Percentiles rank a stretch among this genome's conserved stretches.
These are phyloP conservation scores for Orthonevra nobilis DNA, from an alignment of 2,888 invertebrate species.

Conservation along the genomic window DNA sequence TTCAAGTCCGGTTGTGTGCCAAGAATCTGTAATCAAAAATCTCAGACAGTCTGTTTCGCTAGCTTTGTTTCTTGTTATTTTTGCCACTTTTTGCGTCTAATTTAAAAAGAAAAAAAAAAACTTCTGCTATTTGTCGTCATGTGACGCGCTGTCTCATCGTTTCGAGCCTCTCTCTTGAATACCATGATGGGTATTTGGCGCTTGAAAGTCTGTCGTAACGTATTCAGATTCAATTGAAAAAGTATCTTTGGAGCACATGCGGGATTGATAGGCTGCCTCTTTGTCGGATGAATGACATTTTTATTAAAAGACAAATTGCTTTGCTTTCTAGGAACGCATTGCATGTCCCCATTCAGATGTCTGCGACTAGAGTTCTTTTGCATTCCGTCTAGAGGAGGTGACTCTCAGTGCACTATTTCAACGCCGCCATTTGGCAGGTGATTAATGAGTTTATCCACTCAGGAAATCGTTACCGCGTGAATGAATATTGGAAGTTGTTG, in stretches of 20 bases:
- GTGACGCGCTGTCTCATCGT: constrained; percentile 47
- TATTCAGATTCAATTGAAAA: constrained; percentile 45
- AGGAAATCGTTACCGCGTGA: constrained; percentile 42
- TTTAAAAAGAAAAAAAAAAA: constrained; percentile 2
- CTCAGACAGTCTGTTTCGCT: constrained; percentile 22
- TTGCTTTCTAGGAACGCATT: constrained; percentile 54
- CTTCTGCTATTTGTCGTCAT: constrained; percentile 17
- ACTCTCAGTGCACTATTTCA: not conserved
- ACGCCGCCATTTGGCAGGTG: constrained; percentile 30
- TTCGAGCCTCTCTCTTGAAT: constrained; percentile 1
- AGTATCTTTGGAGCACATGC: constrained; percentile 23
- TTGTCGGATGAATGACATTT: constrained; percentile 60
- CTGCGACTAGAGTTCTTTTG: constrained; percentile 7
- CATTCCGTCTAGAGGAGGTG: constrained; percentile 45
- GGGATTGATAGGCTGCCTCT: constrained; percentile 57
- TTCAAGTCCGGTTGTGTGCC: constrained; percentile 68
- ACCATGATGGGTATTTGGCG: constrained; percentile 57
- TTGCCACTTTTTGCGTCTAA: constrained; percentile 1
- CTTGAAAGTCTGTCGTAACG: constrained; percentile 65
- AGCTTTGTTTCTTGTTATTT: not conserved
- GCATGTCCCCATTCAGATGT: no score
- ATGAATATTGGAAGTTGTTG: not conserved
- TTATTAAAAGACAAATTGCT: constrained; percentile 69
- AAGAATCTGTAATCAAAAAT: constrained; percentile 56
- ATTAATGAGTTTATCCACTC: constrained; percentile 61